Conservation (phyloP, 2,888 invertebrate genomes). For the Podotricha telesiphe region DNA sequence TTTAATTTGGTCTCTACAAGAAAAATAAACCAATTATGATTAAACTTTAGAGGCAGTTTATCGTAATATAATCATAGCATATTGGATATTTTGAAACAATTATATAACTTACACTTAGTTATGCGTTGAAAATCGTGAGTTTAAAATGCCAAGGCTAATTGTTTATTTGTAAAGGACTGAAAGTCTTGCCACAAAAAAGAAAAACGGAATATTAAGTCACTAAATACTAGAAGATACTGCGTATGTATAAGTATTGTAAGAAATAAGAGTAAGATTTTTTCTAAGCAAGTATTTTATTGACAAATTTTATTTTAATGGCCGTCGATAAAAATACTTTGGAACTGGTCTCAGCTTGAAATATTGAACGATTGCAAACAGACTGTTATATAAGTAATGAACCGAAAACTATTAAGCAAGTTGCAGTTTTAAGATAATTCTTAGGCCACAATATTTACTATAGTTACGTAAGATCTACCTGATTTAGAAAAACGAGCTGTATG, state of each 20-base stretch:
- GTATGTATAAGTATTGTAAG: no score
- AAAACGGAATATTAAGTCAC: no score
- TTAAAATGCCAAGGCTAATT: no score
- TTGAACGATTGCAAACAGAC: conserved; percentile 26
- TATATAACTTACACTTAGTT: no score
- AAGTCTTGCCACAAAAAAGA: no score
- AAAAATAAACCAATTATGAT: conserved; percentile 5
- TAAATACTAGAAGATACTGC: no score
- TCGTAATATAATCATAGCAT: background rate
- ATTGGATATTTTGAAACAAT: background rate
- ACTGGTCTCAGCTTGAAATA: background rate
- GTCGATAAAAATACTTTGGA: background rate
- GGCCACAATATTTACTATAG: conserved; percentile 5
- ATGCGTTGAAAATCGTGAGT: no score
- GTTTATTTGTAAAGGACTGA: no score
- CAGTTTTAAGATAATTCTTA: conserved; percentile 29
- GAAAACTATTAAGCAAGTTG: conserved; percentile 34
- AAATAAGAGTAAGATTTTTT: no score
- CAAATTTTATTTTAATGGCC: background rate
- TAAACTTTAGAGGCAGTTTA: background rate
- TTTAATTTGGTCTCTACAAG: background rate
- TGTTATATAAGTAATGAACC: conserved; percentile 35
- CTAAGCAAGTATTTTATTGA: no score
- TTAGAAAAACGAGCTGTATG: background rate
- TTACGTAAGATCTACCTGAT: conserved; percentile 7